phyloP scores from a whole-genome alignment of 2,797 vertebrate species.

The Rhinoraja longicauda region DNA sequence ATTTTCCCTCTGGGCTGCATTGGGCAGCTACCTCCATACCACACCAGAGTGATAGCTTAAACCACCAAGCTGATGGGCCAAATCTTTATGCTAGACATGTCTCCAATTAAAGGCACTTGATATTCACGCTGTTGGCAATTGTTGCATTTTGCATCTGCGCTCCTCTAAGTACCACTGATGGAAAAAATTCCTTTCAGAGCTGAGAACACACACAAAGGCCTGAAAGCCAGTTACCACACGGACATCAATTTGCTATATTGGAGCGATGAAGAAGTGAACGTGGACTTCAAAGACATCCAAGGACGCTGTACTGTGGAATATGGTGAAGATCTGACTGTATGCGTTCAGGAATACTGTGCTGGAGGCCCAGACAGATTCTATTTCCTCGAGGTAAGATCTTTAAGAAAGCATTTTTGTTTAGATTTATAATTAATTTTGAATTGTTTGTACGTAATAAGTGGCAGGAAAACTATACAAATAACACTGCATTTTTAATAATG shows the following conservation, averaged over 20 bases:
- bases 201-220: slow-evolving; percentile 88
- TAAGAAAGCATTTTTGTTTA: not conserved
- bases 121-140: not conserved
- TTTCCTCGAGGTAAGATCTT: slow-evolving; percentile 76
- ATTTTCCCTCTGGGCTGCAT: no score
- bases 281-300: slow-evolving; percentile 72
- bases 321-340: slow-evolving; percentile 75
- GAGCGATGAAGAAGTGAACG: slow-evolving; percentile 82
- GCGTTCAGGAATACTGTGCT: slow-evolving; percentile 75
- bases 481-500: not conserved
- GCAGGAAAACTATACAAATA: not conserved
- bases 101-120: not conserved
- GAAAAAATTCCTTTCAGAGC: slow-evolving; percentile 60
- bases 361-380: slow-evolving; percentile 82
- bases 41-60: not conserved
- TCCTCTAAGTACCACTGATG: not conserved
- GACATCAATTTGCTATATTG: slow-evolving; percentile 93
- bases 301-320: slow-evolving; percentile 83
- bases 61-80: not conserved
- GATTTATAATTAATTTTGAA: not conserved
- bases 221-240: slow-evolving; percentile 78
- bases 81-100: not conserved
- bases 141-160: not conserved
- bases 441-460: not conserved
- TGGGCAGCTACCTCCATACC: not conserved